Percentiles rank a stretch among this genome's conserved stretches.
Evolutionary conservation across 2,113 vertebrate species (phyloP).

Genomic region (Mus musculus): DNA sequence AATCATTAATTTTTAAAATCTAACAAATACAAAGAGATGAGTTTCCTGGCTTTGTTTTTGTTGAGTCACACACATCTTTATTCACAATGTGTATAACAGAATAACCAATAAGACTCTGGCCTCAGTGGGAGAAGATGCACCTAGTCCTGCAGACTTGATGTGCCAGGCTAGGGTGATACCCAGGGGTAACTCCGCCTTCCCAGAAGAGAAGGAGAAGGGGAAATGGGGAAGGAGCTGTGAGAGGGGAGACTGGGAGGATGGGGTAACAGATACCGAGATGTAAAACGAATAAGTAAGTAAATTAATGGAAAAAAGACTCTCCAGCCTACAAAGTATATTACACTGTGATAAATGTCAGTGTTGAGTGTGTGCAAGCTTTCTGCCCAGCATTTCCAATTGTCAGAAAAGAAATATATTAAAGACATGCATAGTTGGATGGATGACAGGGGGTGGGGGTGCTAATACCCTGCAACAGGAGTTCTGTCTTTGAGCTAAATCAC

Average conservation of each 20-base stretch:
- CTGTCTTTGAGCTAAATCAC: not conserved
- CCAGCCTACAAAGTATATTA: not conserved
- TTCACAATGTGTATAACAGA: not conserved
- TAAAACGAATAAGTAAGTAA: too few relatives aligned
- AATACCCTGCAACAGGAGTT: not conserved
- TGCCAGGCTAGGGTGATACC: too few relatives aligned
- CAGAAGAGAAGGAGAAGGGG: too few relatives aligned
- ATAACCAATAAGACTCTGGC: not conserved
- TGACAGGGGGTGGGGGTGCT: not conserved
- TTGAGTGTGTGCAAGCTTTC: not conserved
- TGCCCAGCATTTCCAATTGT: not conserved
- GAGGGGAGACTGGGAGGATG: too few relatives aligned
- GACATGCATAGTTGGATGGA: not conserved
- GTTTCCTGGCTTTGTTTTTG: not conserved
- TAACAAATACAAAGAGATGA: not conserved
- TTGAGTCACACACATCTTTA: not conserved
- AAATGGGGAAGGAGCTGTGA: too few relatives aligned
- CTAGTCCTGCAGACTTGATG: too few relatives aligned
- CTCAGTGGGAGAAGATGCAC: too few relatives aligned
- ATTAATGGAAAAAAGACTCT: not conserved
- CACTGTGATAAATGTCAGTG: not conserved
- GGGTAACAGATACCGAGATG: too few relatives aligned
- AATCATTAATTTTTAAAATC: too few relatives aligned
- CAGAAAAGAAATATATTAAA: not conserved
- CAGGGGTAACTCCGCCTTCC: too few relatives aligned